A percentile compares a stretch with the other conserved stretches of the same genome.
phyloP scores from a whole-genome alignment of 2,888 invertebrate genomes.

The Maniola hyperantus region DNA sequence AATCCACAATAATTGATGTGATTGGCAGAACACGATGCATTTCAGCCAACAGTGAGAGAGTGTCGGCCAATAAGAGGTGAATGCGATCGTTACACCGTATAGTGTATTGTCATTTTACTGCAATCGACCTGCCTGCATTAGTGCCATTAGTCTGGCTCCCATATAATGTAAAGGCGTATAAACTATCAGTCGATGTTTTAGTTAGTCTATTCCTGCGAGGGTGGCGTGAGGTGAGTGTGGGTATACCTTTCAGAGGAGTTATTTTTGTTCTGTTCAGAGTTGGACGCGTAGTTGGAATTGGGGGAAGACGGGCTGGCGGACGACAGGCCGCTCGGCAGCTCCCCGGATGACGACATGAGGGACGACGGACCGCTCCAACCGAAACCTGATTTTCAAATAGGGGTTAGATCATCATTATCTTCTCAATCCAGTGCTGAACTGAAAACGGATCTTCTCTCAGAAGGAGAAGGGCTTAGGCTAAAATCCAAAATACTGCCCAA shows the following conservation, averaged over 20 bases:
- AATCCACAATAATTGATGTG: too few species aligned
- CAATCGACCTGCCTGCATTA: too few species aligned
- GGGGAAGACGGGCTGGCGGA: conserved; percentile 92
- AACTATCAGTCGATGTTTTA: background rate
- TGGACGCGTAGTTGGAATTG: conserved; percentile 80
- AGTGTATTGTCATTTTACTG: too few species aligned
- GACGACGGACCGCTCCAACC: conserved; percentile 95
- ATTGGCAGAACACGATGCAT: too few species aligned
- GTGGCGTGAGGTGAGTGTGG: background rate
- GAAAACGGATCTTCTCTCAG: too few species aligned
- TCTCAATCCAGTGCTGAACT: background rate
- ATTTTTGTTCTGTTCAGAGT: conserved; percentile 43
- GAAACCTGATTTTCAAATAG: conserved; percentile 53
- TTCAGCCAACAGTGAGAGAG: too few species aligned
- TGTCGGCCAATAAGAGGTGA: too few species aligned
- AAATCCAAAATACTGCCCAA: too few species aligned
- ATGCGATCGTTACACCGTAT: too few species aligned
- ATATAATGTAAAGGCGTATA: too few species aligned
- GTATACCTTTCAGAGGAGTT: conserved; percentile 65
- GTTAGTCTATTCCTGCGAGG: background rate
- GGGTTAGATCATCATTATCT: background rate
- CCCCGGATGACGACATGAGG: conserved; percentile 83
- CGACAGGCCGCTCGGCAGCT: conserved; percentile 84
- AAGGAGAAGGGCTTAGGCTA: too few species aligned
- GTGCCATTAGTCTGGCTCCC: too few species aligned